A percentile compares a stretch with the other conserved stretches of the same genome.
These are phyloP conservation scores for Rhea pennata DNA, from an alignment of 2,113 vertebrate genomes.

Conservation along the genomic window DNA sequence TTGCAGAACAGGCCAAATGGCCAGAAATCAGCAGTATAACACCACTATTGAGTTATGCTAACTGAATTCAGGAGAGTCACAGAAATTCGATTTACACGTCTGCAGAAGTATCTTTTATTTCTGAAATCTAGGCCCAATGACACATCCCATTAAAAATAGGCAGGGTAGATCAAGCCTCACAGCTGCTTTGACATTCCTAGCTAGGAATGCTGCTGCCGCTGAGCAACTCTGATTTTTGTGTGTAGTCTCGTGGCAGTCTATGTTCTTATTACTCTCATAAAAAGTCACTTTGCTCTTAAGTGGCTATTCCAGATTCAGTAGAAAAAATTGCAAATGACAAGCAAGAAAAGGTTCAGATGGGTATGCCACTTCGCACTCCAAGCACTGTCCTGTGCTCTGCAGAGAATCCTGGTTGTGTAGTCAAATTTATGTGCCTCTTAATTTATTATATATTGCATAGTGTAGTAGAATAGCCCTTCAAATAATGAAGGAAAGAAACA, in stretches of 20 bases:
- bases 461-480: neutral
- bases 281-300: neutral
- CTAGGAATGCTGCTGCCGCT: conserved; percentile 7
- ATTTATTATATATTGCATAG: neutral
- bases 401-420: neutral
- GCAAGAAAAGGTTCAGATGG: neutral
- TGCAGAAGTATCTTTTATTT: neutral
- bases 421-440: neutral
- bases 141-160: conserved; percentile 52
- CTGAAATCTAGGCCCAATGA: conserved; percentile 1
- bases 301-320: neutral
- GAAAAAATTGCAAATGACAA: neutral
- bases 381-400: rapidly evolving
- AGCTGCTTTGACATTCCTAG: conserved; percentile 42
- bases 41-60: neutral
- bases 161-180: neutral
- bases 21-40: neutral
- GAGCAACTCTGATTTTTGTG: conserved; percentile 2
- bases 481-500: neutral
- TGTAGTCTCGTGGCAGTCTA: neutral
- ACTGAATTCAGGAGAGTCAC: neutral
- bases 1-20: rapidly evolving
- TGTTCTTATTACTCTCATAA: neutral
- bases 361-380: neutral
- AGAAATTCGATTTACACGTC: neutral